Evolutionary conservation across 2,113 vertebrate species (phyloP), one percentile per base, ranked within the genome.

Genomic region (Antigone vipio): DNA sequence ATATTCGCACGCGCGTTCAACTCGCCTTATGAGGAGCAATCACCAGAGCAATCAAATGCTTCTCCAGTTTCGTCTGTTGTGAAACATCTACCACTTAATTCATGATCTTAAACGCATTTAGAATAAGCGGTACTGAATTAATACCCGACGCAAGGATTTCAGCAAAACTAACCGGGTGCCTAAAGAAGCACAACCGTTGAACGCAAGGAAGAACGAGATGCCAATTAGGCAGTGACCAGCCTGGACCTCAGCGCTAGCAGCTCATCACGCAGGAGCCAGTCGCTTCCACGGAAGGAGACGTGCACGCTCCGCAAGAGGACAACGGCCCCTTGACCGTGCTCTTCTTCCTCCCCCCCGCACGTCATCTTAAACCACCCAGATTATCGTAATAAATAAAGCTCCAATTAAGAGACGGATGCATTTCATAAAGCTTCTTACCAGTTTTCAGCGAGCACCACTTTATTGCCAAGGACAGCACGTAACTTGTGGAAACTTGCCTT

Each of bases 1-100:
- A 40, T 2, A 23, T 16, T 49, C 13, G 7, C 0, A 1, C 2
- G 2, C 3, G 9, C 1, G 9, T 49, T 64, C 6, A 49, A 21
- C 14, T 23, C 0, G 0, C 26, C 14, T 49, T 15, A 17, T 27
- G 34, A 42, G 30, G 11, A 50, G 30, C 32, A 15, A 15, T 45
- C 32, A 24, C 56, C 22, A 19, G 13, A 74, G 13, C 17, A 16
- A 67, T 19, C 35, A 49, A 56, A 38, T 3, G 11, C 13, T 66
- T 55, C 52, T 45, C 47, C 49, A 6, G 6, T 40, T 71, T 14
- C 21, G 17, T 5, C 32, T 19, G 23, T 14, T 59, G n/a, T 35
- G 22, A 73, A 58, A 45, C 4, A 20, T 26, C 19, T 22, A 42
- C 2, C 12, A 6, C 24, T 55, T 44, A 34, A 73, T n/a, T 67